A percentile compares a stretch with the other conserved stretches of the same genome.
These are phyloP conservation scores for Cyprinodon diabolis DNA, from an alignment of 2,797 vertebrate genomes.

Conservation along the genomic window DNA sequence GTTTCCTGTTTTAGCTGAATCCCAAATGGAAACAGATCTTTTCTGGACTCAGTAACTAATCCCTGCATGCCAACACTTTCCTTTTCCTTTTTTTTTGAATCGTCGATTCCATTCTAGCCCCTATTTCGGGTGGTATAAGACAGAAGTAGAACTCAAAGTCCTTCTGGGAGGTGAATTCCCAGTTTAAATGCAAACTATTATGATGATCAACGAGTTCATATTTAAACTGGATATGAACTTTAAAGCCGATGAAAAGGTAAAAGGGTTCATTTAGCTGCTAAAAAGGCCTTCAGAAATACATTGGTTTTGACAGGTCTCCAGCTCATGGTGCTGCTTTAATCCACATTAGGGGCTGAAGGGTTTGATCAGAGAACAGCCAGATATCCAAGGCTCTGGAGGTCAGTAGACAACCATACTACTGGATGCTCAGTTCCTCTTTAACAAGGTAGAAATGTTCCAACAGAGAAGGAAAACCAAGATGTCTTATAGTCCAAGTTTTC, in stretches of 20 bases:
- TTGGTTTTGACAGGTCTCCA: conserved; percentile 54
- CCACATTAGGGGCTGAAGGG: conserved; percentile 66
- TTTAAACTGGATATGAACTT: conserved; percentile 11
- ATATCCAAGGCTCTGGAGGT: conserved; percentile 40
- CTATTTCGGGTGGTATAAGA: neutral
- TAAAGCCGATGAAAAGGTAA: conserved; percentile 36
- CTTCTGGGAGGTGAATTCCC: conserved; percentile 22
- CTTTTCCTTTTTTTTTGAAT: neutral
- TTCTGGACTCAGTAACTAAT: neutral
- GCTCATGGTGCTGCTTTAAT: conserved; percentile 61
- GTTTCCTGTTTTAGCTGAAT: conserved; percentile 20
- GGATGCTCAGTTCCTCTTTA: conserved; percentile 55
- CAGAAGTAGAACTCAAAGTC: conserved; percentile 5
- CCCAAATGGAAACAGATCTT: conserved; percentile 35
- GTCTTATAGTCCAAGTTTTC: conserved; percentile 26
- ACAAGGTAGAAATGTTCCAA: conserved; percentile 60
- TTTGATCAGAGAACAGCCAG: conserved; percentile 71
- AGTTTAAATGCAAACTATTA: conserved; percentile 14
- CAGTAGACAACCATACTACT: conserved; percentile 41
- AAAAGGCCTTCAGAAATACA: conserved; percentile 39
- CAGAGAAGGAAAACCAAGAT: conserved; percentile 10
- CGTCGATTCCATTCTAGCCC: neutral
- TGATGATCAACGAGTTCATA: neutral
- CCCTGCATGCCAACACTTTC: neutral
- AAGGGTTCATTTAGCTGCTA: conserved; percentile 51